Conservation (phyloP, 2,113 vertebrate genomes). For the Phrynocephalus versicolor region DNA sequence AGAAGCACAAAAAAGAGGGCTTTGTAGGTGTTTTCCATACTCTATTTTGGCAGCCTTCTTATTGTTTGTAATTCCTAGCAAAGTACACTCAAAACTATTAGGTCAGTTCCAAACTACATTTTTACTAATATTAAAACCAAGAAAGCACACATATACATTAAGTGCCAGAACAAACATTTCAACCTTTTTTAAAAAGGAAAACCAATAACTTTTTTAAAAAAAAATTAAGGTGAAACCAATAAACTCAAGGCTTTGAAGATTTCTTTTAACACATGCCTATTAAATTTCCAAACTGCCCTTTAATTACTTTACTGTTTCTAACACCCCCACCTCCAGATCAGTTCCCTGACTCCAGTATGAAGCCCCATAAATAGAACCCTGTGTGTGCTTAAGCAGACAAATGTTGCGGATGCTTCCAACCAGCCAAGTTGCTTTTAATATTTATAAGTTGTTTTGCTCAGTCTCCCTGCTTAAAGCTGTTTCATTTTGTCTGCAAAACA, state of each 20-base stretch:
- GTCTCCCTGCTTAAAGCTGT: constrained; percentile 60
- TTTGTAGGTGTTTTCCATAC: neutral
- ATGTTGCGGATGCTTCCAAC: neutral
- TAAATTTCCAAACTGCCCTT: constrained; percentile 43
- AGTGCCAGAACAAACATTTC: neutral
- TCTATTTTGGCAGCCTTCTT: neutral
- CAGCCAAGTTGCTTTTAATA: constrained; percentile 22
- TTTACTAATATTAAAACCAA: constrained; percentile 27
- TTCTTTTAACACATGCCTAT: constrained; percentile 39
- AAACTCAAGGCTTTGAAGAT: constrained; percentile 14
- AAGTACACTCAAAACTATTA: constrained; percentile 38
- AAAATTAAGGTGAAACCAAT: neutral
- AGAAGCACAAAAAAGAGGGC: neutral
- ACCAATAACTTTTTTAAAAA: neutral
- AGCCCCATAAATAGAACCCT: constrained; percentile 9
- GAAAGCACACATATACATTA: neutral
- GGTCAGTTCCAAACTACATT: constrained; percentile 41
- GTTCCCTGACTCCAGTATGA: neutral
- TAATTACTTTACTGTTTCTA: constrained; percentile 45
- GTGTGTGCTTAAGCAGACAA: accelerated
- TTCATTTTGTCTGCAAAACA: constrained; percentile 58
- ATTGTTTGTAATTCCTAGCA: neutral
- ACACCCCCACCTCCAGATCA: neutral
- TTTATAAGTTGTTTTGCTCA: constrained; percentile 47
- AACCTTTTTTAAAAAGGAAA: neutral